phyloP scores from a whole-genome alignment of 2,797 vertebrate species.

The Lithobates sylvaticus region DNA sequence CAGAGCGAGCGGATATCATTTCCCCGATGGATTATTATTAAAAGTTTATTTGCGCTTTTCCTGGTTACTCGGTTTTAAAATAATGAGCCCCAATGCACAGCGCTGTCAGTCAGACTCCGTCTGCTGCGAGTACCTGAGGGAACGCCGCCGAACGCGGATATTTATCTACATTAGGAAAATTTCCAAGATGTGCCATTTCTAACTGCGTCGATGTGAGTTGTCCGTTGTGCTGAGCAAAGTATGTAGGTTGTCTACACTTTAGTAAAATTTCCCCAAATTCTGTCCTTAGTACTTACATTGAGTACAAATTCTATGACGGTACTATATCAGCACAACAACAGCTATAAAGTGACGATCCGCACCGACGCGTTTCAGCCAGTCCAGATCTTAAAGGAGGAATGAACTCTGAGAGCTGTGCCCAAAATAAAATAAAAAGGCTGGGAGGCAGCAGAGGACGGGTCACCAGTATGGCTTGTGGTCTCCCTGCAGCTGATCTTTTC shows the following conservation, averaged over 20 bases:
- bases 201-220: slow-evolving; percentile 44
- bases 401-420: too few relatives aligned
- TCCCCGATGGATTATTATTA: slow-evolving; percentile 26
- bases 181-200: slow-evolving; percentile 49
- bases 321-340: too few relatives aligned
- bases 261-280: slow-evolving; percentile 27
- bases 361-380: too few relatives aligned
- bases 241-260: neutral
- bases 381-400: too few relatives aligned
- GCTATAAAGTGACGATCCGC: too few relatives aligned
- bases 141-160: slow-evolving; percentile 36
- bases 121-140: slow-evolving; percentile 45
- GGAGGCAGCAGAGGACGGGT: too few relatives aligned
- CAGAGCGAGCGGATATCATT: neutral
- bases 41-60: slow-evolving; percentile 29
- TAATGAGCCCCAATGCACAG: slow-evolving; percentile 17
- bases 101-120: slow-evolving; percentile 15
- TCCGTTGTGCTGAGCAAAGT: slow-evolving; percentile 21
- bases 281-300: neutral
- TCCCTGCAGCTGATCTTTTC: too few relatives aligned
- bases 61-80: slow-evolving; percentile 15
- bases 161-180: slow-evolving; percentile 40
- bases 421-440: too few relatives aligned
- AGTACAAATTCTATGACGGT: neutral
- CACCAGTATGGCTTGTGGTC: too few relatives aligned